Conservation (phyloP, 2,797 vertebrate genomes). For the Carduelis carduelis region DNA sequence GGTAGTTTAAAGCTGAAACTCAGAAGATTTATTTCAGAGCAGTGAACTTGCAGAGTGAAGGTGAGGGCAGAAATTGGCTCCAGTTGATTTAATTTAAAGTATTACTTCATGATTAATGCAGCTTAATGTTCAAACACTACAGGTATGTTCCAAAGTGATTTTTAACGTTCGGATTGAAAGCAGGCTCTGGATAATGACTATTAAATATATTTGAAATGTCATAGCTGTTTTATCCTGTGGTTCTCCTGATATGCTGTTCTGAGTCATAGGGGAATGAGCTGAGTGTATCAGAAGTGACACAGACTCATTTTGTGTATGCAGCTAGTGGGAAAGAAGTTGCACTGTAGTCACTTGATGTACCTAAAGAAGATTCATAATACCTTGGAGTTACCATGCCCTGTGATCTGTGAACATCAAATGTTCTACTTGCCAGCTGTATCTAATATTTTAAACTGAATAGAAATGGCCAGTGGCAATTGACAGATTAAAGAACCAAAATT, state of each 20-base stretch:
- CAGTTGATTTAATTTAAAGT: slow-evolving; percentile 36
- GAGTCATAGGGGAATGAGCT: slow-evolving; percentile 47
- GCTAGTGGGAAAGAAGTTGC: slow-evolving; percentile 43
- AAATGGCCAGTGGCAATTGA: not conserved
- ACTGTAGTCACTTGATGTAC: slow-evolving; percentile 4
- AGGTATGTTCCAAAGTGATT: slow-evolving; percentile 38
- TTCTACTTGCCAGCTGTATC: not conserved
- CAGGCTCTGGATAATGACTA: slow-evolving; percentile 59
- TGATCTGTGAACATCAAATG: not conserved
- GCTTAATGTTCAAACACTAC: slow-evolving; percentile 36
- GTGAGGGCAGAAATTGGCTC: slow-evolving; percentile 44
- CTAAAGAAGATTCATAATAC: slow-evolving; percentile 23
- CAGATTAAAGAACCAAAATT: slow-evolving; percentile 60
- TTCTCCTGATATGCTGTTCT: slow-evolving; percentile 34
- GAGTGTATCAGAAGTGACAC: slow-evolving; percentile 47
- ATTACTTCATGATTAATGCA: slow-evolving; percentile 62
- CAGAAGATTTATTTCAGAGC: slow-evolving; percentile 54
- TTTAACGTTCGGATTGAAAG: slow-evolving; percentile 40
- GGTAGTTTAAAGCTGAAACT: slow-evolving; percentile 39
- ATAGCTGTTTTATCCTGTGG: slow-evolving; percentile 38
- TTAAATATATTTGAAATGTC: slow-evolving; percentile 52
- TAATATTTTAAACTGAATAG: not conserved
- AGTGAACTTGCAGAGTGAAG: slow-evolving; percentile 7
- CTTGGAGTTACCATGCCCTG: slow-evolving; percentile 2
- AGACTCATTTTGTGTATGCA: slow-evolving; percentile 36